Evolutionary conservation across 2,888 invertebrate genomes (phyloP).

Genomic region (Hypolimnas misippus): DNA sequence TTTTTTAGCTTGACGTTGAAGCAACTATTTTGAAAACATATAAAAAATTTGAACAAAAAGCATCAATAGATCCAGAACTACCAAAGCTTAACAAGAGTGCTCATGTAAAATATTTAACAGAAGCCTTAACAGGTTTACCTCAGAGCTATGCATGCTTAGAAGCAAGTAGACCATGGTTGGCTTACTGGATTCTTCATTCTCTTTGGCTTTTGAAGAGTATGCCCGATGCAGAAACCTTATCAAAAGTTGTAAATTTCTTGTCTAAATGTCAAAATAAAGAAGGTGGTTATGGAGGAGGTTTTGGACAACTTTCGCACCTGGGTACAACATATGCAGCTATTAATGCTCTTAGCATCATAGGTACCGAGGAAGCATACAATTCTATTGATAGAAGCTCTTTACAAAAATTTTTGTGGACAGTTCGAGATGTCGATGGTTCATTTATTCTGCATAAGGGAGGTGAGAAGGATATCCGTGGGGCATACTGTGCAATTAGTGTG

Average conservation of each 20-base stretch:
- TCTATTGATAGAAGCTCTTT: constrained; percentile 92
- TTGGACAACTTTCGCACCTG: constrained; percentile 95
- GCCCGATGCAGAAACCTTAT: constrained; percentile 71
- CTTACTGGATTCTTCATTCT: constrained; percentile 98
- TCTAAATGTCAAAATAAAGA: constrained; percentile 88
- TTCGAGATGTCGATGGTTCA: constrained; percentile 93
- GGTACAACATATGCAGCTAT: constrained; percentile 99
- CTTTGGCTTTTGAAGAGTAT: constrained; percentile 87
- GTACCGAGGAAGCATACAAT: constrained; percentile 92
- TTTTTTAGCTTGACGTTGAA: constrained; percentile 72
- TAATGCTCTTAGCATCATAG: constrained; percentile 95
- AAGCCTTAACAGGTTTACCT: constrained; percentile 87
- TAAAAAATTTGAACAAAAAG: constrained; percentile 71
- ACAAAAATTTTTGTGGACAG: constrained; percentile 89
- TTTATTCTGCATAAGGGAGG: constrained; percentile 96
- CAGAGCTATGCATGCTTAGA: constrained; percentile 92
- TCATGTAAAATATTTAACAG: constrained; percentile 87
- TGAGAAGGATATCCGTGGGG: constrained; percentile 96
- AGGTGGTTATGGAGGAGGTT: constrained; percentile 98
- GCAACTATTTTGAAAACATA: constrained; percentile 64
- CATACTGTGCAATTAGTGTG: constrained; percentile 97
- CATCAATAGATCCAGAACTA: constrained; percentile 77
- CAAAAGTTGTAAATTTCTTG: constrained; percentile 68
- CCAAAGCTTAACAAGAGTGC: constrained; percentile 85
- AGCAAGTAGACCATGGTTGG: constrained; percentile 97